Evolutionary conservation across 2,888 invertebrate species (phyloP).

Genomic region (Microplitis manilae): DNA sequence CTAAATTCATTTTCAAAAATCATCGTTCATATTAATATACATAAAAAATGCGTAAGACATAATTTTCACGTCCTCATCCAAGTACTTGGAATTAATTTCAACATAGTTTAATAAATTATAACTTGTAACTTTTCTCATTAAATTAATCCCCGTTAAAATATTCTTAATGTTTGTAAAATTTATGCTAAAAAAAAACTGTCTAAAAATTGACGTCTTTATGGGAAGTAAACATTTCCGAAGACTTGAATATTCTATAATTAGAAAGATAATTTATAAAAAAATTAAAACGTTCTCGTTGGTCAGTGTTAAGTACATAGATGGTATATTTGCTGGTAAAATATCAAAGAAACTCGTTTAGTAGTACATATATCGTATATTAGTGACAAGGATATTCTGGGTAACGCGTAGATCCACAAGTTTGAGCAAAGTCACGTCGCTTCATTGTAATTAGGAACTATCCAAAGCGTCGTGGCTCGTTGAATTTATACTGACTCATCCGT

Average conservation of each 20-base stretch:
- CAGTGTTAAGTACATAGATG: too few species aligned
- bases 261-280: too few species aligned
- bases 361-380: neutral
- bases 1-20: too few species aligned
- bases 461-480: conserved; percentile 26
- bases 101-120: neutral
- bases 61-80: too few species aligned
- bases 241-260: neutral
- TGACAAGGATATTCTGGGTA: neutral
- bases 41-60: too few species aligned
- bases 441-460: conserved; percentile 49
- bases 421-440: conserved; percentile 54
- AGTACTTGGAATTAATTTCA: neutral
- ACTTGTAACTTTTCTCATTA: neutral
- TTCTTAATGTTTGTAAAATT: neutral
- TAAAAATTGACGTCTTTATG: neutral
- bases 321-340: neutral
- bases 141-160: neutral
- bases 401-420: conserved; percentile 31
- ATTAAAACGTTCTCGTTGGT: too few species aligned
- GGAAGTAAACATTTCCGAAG: neutral
- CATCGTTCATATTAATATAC: too few species aligned
- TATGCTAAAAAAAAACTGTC: neutral
- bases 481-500: conserved; percentile 35
- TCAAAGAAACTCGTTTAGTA: neutral